Conservation (phyloP, 2,888 invertebrate species). For the Drosophila paramelanica region DNA sequence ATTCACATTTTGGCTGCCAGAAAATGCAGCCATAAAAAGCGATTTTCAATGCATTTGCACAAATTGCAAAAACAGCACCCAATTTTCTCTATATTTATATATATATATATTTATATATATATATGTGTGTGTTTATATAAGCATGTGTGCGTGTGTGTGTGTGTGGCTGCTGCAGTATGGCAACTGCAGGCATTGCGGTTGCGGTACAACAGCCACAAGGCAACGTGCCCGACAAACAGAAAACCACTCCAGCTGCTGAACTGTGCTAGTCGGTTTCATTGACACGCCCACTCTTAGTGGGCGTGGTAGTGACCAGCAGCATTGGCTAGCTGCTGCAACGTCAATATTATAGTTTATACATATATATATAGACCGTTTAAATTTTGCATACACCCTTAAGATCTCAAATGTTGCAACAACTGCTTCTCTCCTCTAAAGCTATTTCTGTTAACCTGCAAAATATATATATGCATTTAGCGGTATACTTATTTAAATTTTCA, state of each 20-base stretch:
- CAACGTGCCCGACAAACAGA: conserved; percentile 31
- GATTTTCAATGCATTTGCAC: conserved; percentile 26
- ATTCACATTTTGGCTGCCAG: conserved; percentile 2
- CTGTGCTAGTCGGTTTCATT: conserved; percentile 10
- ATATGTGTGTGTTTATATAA: conserved; percentile 2
- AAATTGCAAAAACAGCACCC: conserved; percentile 13
- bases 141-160: not conserved
- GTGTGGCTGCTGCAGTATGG: conserved; percentile 16
- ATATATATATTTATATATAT: not conserved
- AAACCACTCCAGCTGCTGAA: conserved; percentile 22
- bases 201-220: conserved; percentile 56
- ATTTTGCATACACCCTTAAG: not conserved
- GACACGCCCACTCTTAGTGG: not conserved
- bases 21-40: conserved; percentile 14
- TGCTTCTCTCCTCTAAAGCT: too few relatives aligned
- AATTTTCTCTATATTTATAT: conserved; percentile 1
- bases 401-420: too few relatives aligned
- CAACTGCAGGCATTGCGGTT: conserved; percentile 62
- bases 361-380: not conserved
- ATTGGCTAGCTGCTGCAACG: not conserved
- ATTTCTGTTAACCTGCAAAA: too few relatives aligned
- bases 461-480: too few relatives aligned
- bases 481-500: too few relatives aligned
- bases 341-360: not conserved
- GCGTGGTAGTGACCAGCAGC: not conserved